Evolutionary conservation across 2,797 vertebrate genomes (phyloP), one percentile per base, ranked within the genome.

Genomic region (Triplophysa bombifrons): DNA sequence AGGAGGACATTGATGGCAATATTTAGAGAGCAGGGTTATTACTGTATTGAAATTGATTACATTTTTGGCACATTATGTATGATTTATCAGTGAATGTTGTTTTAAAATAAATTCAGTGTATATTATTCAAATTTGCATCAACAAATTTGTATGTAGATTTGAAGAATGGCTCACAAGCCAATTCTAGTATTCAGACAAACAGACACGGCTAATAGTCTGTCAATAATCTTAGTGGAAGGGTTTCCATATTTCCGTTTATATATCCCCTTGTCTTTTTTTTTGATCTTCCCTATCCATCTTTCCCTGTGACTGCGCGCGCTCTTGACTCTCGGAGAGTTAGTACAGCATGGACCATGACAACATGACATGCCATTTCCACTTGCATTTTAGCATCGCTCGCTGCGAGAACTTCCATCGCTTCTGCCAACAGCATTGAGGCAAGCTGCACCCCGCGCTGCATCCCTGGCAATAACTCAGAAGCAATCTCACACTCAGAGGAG

Each of bases 301-400:
- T 46, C 34, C 76, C 84, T 84, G 78, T 83, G 73, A 73, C 81
- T 88, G 85, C 89, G 89, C 90, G 90, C 89, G 89, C 89, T 89
- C 85, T 89, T 86, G 85, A 90, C 84, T 88, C 88, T 87, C 89
- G 78, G 89, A 91, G 89, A 88, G 89, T 90, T 91, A 89, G 80
- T 87, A 89, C 89, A 89, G 90, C 89, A 89, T 76, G 89, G 88
- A 91, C 92, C 90, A 90, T 91, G 92, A 91, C 92, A 93, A 92
- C 92, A 93, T 86, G 86, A 91, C 91, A 91, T 92, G 92, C 92
- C 91, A 91, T 94, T 93, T 93, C 94, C 92, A 91, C 91, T 92
- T 90, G 91, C 90, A 88, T 93, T 93, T 94, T 91, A 88, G 90
- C 84, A 90, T 89, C 90, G 90, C 92, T 91, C 82, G 87, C 93